phyloP scores from a whole-genome alignment of 2,888 invertebrate genomes.

The Zhuqinia jingwanae region DNA sequence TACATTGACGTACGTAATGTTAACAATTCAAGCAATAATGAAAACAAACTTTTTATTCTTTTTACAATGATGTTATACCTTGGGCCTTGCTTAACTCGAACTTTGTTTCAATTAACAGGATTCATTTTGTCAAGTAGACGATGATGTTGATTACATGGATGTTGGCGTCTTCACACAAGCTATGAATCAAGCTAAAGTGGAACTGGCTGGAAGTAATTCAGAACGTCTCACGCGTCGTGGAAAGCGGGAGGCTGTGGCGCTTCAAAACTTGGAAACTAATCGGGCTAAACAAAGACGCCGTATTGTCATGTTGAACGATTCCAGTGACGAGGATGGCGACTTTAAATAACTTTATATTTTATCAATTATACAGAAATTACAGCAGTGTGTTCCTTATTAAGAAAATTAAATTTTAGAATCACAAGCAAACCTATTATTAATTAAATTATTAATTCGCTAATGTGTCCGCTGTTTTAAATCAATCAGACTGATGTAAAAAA shows the following conservation, averaged over 20 bases:
- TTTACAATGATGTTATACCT: no score
- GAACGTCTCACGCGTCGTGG: slow-evolving; percentile 49
- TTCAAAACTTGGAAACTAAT: neutral
- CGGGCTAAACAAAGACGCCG: slow-evolving; percentile 31
- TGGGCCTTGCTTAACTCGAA: neutral
- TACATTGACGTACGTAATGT: slow-evolving; percentile 38
- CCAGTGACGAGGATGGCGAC: slow-evolving; percentile 63
- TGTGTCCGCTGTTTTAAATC: no score
- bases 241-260: slow-evolving; percentile 11
- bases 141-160: slow-evolving; percentile 81
- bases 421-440: no score
- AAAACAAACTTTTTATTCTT: slow-evolving; percentile 20
- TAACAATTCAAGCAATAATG: neutral
- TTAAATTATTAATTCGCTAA: no score
- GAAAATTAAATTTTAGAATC: no score
- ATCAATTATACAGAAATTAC: no score
- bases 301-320: slow-evolving; percentile 29
- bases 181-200: slow-evolving; percentile 75
- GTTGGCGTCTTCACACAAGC: slow-evolving; percentile 77
- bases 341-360: neutral
- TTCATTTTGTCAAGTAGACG: slow-evolving; percentile 86
- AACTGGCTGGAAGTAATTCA: slow-evolving; percentile 61
- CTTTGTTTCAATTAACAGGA: slow-evolving; percentile 81
- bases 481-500: no score
- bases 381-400: no score